Evolutionary conservation across 2,113 vertebrate genomes (phyloP), one percentile per base, ranked within the genome.

Genomic region (Dermatemys mawii): DNA sequence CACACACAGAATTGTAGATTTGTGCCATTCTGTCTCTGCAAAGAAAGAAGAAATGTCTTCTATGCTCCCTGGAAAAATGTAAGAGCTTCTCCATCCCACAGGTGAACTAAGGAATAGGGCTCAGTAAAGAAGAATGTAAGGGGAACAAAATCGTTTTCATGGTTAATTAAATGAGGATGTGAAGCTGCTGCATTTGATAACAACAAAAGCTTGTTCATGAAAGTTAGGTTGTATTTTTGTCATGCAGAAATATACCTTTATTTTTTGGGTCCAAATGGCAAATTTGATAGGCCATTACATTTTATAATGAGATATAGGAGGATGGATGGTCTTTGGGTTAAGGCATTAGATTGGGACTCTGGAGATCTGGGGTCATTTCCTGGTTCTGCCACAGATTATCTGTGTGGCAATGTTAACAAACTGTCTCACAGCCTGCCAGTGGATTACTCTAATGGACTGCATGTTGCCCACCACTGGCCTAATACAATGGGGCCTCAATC

Each of bases 1-100:
- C n/a, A n/a, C n/a, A n/a, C n/a, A n/a, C n/a, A n/a, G n/a, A n/a
- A n/a, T n/a, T 35, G 7, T 0, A 50, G 6, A 8, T 87, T 55
- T 78, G 10, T 93, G 41, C 83, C 16, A 54, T 26, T 86, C 50
- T 5, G 5, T 54, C 38, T 78, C 82, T 83, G 38, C 9, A 41
- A 63, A 63, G 81, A 50, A 46, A 3, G 44, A 67, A 53, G 6
- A 78, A 4, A 57, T 12, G 16, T 78, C 11, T 26, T 76, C 84
- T 51, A 51, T 10, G 55, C 1, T 0, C 13, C 11, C 4, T 3
- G 48, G 67, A 29, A 55, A 46, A 46, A 50, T 1, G 2, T 17
- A 17, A 21, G 3, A 55, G 11, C 51, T 86, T 21, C 75, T 26
- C 1, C 0, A 1, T 26, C 14, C 14, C 78, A 51, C 1, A 0